These are phyloP conservation scores for Mythimna albipuncta DNA, from an alignment of 2,888 invertebrate species.

Conservation along the genomic window DNA sequence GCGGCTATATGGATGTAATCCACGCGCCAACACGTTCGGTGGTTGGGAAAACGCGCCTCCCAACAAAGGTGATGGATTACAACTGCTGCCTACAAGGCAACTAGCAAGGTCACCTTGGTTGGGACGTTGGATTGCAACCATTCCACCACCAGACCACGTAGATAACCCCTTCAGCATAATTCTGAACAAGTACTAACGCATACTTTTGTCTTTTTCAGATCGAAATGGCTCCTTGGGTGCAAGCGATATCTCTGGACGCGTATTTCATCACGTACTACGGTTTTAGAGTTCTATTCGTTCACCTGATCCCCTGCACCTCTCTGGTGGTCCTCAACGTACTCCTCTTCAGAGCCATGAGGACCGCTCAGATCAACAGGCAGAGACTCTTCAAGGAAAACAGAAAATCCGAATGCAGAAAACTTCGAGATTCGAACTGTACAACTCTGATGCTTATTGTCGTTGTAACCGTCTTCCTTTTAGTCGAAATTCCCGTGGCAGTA, in stretches of 20 bases:
- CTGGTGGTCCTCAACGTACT: constrained; percentile 97
- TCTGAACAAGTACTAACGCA: constrained; percentile 1
- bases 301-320: constrained; percentile 96
- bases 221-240: constrained; percentile 93
- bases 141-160: too few species aligned
- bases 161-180: too few species aligned
- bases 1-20: too few species aligned
- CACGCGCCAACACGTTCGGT: too few species aligned
- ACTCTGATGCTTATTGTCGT: constrained; percentile 97
- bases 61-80: too few species aligned
- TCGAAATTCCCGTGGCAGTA: constrained; percentile 96
- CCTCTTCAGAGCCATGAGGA: constrained; percentile 95
- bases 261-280: constrained; percentile 96
- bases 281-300: constrained; percentile 97
- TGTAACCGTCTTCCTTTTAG: constrained; percentile 95
- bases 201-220: constrained; percentile 75
- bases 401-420: constrained; percentile 94
- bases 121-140: too few species aligned
- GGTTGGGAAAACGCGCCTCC: too few species aligned
- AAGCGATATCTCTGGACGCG: constrained; percentile 92
- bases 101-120: too few species aligned
- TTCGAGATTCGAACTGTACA: constrained; percentile 95
- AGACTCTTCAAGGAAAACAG: constrained; percentile 94
- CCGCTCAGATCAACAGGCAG: constrained; percentile 95
- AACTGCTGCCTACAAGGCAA: too few species aligned